Percentiles rank a stretch among this genome's conserved stretches.
phyloP scores from a whole-genome alignment of 35 echinoderm and acorn worm genomes.

The Heliocidaris tuberculata region DNA sequence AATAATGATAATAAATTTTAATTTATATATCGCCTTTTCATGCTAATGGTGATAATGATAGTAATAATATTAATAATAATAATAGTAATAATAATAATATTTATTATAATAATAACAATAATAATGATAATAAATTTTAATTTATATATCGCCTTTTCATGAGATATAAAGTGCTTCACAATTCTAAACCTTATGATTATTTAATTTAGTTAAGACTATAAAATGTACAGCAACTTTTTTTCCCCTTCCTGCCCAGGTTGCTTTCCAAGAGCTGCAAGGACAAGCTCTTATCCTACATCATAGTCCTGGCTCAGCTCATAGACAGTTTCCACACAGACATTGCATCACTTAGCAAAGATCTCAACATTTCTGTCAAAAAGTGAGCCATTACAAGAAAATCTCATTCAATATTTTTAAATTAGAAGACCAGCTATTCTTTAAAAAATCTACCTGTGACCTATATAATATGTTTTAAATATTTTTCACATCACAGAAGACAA shows the following conservation, averaged over 20 bases:
- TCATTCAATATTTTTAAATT: neutral
- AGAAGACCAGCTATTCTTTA: neutral
- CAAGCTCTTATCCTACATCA: conserved; percentile 25
- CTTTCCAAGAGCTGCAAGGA: conserved; percentile 35
- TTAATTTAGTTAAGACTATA: no score
- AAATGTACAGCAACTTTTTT: neutral
- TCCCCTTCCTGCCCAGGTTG: neutral
- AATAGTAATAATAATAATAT: no score
- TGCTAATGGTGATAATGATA: no score
- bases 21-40: no score
- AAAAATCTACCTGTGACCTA: neutral
- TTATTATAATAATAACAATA: no score
- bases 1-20: no score
- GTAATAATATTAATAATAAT: no score
- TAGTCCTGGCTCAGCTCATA: conserved; percentile 27
- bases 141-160: no score
- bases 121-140: no score
- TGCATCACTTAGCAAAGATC: conserved; percentile 13
- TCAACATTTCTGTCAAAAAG: conserved; percentile 9
- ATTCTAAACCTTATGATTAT: no score
- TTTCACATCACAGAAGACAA: neutral
- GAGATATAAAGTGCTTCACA: no score
- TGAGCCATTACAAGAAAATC: neutral
- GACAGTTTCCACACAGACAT: conserved; percentile 41
- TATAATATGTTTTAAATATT: neutral